phyloP scores from a whole-genome alignment of 2,113 vertebrate genomes.

The Poecile atricapillus region DNA sequence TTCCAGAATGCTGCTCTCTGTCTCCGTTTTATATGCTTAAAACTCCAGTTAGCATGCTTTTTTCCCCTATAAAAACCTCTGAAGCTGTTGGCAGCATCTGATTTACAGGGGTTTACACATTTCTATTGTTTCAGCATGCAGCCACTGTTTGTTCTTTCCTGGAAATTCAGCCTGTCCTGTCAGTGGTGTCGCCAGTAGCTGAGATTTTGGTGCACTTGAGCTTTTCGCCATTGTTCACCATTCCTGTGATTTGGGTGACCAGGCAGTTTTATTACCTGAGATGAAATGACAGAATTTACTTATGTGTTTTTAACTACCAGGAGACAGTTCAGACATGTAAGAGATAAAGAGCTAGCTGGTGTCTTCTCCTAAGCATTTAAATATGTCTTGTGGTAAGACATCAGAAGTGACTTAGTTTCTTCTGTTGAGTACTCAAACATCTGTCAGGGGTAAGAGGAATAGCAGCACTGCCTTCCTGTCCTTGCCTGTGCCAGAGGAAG shows the following conservation, averaged over 20 bases:
- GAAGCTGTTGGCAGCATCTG: neutral
- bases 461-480: neutral
- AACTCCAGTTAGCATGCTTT: neutral
- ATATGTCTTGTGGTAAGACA: neutral
- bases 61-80: neutral
- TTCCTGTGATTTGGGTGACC: neutral
- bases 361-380: neutral
- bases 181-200: neutral
- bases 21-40: constrained; percentile 15
- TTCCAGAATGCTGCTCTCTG: neutral
- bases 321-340: neutral
- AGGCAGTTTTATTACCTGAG: neutral
- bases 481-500: neutral
- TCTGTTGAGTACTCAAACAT: neutral
- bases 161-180: neutral
- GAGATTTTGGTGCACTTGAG: neutral
- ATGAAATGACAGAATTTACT: neutral
- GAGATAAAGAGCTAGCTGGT: neutral
- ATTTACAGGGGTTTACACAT: neutral
- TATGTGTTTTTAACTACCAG: neutral
- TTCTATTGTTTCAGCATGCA: neutral
- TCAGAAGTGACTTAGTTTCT: neutral
- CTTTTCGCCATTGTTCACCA: neutral
- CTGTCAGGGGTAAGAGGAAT: neutral
- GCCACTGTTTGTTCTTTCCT: neutral